Conservation (phyloP, 1,140 invertebrate species). For the Drosophila lacertosa region DNA sequence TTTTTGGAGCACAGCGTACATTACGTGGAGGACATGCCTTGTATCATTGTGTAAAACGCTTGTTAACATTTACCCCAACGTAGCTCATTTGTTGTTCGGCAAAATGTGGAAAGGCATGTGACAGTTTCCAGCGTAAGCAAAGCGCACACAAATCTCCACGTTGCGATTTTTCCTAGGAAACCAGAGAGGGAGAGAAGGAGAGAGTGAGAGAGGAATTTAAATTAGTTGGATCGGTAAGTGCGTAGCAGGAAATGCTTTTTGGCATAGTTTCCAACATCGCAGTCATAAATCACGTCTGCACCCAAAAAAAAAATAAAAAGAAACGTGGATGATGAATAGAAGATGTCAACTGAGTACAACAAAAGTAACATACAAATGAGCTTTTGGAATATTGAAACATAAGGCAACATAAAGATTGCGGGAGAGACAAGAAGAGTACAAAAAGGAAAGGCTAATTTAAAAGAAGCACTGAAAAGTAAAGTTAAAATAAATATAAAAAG, state of each 20-base stretch:
- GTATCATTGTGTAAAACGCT: slow-evolving; percentile 76
- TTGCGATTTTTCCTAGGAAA: slow-evolving; percentile 38
- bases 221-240: slow-evolving; percentile 67
- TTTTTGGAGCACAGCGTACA: slow-evolving; percentile 11
- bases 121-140: slow-evolving; percentile 53
- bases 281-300: slow-evolving; percentile 57
- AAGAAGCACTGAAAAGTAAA: too few species aligned
- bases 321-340: slow-evolving; percentile 22
- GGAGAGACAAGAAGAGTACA: not conserved
- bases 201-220: slow-evolving; percentile 66
- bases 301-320: not conserved
- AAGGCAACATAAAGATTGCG: not conserved
- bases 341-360: slow-evolving; percentile 3
- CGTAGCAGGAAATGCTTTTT: slow-evolving; percentile 71
- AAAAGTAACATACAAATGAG: slow-evolving; percentile 2
- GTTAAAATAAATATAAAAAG: too few species aligned
- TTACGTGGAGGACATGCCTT: slow-evolving; percentile 36
- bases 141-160: slow-evolving; percentile 17
- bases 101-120: slow-evolving; percentile 40
- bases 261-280: slow-evolving; percentile 62
- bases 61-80: slow-evolving; percentile 71
- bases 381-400: not conserved
- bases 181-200: not conserved
- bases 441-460: not conserved
- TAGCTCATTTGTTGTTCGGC: slow-evolving; percentile 57